Evolutionary conservation across 1,140 invertebrate species (phyloP).

Genomic region (Heliothis virescens): DNA sequence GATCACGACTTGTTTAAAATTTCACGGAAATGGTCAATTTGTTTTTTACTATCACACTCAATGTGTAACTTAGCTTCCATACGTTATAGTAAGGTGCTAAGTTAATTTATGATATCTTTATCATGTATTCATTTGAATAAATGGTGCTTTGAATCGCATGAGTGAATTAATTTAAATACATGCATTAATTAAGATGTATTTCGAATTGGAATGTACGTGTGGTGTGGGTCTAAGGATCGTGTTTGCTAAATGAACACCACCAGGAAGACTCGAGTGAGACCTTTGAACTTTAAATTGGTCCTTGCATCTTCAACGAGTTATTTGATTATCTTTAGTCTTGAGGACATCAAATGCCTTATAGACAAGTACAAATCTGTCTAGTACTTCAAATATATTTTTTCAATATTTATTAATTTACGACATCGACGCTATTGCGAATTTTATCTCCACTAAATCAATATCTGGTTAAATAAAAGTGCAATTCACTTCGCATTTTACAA

Average conservation of each 20-base stretch:
- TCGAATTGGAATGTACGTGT: not conserved
- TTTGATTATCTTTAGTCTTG: too few species aligned
- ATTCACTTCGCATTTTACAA: not conserved
- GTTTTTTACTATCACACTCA: conserved; percentile 4
- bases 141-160: not conserved
- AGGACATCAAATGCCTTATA: too few species aligned
- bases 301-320: not conserved
- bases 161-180: conserved; percentile 35
- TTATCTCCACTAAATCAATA: not conserved
- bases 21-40: conserved; percentile 25
- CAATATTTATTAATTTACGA: too few species aligned
- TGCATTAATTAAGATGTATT: conserved; percentile 28
- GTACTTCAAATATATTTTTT: too few species aligned
- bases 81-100: conserved; percentile 1
- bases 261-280: not conserved
- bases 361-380: too few species aligned
- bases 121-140: conserved; percentile 7
- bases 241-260: conserved; percentile 3
- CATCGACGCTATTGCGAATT: conserved; percentile 5
- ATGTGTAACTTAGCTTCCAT: not conserved
- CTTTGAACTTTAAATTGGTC: not conserved
- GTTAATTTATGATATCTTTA: conserved; percentile 18
- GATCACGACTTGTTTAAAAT: conserved; percentile 5
- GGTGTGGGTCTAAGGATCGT: not conserved
- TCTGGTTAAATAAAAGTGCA: conserved; percentile 8